Evolutionary conservation across 2,797 vertebrate genomes (phyloP), one percentile per base, ranked within the genome.

Genomic region (Spinus olivaceus): DNA sequence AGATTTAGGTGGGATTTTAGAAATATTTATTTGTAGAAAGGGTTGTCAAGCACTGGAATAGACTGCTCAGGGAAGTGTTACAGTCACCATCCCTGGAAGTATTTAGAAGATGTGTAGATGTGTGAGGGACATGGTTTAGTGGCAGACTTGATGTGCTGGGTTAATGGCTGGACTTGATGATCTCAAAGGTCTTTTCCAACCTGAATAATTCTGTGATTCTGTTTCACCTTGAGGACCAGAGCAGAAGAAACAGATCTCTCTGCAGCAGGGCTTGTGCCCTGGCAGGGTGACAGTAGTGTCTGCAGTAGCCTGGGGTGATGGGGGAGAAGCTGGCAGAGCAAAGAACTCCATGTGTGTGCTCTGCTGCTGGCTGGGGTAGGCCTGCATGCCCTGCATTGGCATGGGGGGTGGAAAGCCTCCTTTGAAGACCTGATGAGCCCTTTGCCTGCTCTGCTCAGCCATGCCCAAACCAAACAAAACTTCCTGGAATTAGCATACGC

Each of bases 401-500:
- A 10, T 4, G 14, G 27, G 1, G 14, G 14, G 2, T 51, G 32
- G 20, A 39, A 92, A 66, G 32, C 33, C 42, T 73, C 28, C 1
- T 22, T 2, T 46, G 71, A 66, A 82, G 71, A 39, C 14, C 21
- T 47, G 35, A 15, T 13, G 41, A 56, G n/a, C n/a, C 42, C 30
- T 82, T 22, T 15, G 33, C 14, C 42, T 50, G 35, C 50, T 69
- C 50, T 60, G 65, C 56, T 73, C 41, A 73, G 54, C 41, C 10
- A 7, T 61, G 33, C 8, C 28, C 32, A 49, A 57, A 78, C 27
- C 51, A 51, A 90, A 73, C 7, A 33, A 21, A 65, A 4, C 28
- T 2, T 0, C 30, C 30, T 15, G 8, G 32, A 53, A 23, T 30
- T 33, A 56, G 33, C 32, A 5, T 24, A 50, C 6, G 1, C 42